A percentile compares a stretch with the other conserved stretches of the same genome.
Evolutionary conservation across 2,113 vertebrate genomes (phyloP).

Genomic region (Elaphurus davidianus): DNA sequence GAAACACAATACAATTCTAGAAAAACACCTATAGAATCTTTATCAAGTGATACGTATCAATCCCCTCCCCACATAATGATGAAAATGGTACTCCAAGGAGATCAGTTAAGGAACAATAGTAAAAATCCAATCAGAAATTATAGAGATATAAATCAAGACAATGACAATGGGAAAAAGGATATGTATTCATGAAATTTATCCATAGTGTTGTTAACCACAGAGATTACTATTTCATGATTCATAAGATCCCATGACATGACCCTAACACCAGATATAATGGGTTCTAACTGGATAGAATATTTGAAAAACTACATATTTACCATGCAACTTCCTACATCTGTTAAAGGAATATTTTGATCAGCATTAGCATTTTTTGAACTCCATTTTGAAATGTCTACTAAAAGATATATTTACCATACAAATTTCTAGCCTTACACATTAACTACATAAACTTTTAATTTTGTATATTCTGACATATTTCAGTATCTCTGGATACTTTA

Average conservation of each 20-base stretch:
- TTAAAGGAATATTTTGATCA: slow-evolving; percentile 12
- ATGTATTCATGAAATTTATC: neutral
- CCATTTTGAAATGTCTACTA: neutral
- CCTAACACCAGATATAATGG: neutral
- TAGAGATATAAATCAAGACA: neutral
- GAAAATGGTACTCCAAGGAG: neutral
- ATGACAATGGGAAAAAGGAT: neutral
- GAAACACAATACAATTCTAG: neutral
- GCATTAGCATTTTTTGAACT: neutral
- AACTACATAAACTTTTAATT: neutral
- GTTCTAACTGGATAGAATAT: neutral
- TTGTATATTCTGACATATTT: neutral
- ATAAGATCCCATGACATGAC: neutral
- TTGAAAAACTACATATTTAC: neutral
- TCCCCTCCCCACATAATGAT: neutral
- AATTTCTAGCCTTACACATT: neutral
- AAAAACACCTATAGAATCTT: neutral
- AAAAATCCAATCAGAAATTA: neutral
- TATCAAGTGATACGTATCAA: neutral
- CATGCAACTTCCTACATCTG: neutral
- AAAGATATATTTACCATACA: neutral
- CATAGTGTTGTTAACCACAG: neutral
- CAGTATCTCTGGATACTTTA: neutral
- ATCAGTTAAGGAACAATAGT: neutral
- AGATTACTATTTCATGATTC: neutral